phyloP scores from a whole-genome alignment of 2,797 vertebrate genomes.

The Manis crassicaudata region DNA sequence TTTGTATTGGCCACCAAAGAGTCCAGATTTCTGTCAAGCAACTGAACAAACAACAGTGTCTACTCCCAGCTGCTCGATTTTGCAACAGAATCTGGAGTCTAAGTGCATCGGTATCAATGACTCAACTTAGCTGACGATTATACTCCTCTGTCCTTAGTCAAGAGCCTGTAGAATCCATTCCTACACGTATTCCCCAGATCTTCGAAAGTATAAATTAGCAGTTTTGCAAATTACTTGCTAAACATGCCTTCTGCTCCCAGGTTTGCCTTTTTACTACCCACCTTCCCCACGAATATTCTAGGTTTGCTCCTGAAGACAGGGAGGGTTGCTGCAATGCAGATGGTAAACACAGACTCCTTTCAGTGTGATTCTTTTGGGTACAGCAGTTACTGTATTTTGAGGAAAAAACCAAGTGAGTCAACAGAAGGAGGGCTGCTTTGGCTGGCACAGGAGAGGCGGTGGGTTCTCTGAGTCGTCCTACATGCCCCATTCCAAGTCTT shows the following conservation, averaged over 20 bases:
- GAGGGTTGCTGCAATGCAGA: background rate
- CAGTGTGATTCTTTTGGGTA: background rate
- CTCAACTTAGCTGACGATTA: background rate
- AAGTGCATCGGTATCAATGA: background rate
- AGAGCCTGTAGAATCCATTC: background rate
- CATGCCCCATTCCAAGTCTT: background rate
- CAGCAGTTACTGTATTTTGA: background rate
- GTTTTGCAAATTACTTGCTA: slow-evolving; percentile 33
- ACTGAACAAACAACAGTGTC: slow-evolving; percentile 66
- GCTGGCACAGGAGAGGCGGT: background rate
- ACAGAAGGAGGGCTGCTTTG: background rate
- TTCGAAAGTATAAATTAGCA: slow-evolving; percentile 45
- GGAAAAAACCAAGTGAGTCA: background rate
- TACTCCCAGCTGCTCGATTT: slow-evolving; percentile 69
- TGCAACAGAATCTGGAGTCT: background rate
- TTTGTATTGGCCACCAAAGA: slow-evolving; percentile 66
- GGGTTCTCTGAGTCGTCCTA: background rate
- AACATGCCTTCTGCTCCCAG: background rate
- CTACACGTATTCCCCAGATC: background rate
- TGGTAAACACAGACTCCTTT: background rate
- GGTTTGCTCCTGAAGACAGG: background rate
- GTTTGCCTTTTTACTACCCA: background rate
- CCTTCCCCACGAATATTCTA: background rate
- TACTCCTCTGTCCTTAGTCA: background rate
- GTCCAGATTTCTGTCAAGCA: slow-evolving; percentile 75